Evolutionary conservation across 2,888 invertebrate genomes (phyloP), one percentile per base, ranked within the genome.

Genomic region (Octonoba sinensis): DNA sequence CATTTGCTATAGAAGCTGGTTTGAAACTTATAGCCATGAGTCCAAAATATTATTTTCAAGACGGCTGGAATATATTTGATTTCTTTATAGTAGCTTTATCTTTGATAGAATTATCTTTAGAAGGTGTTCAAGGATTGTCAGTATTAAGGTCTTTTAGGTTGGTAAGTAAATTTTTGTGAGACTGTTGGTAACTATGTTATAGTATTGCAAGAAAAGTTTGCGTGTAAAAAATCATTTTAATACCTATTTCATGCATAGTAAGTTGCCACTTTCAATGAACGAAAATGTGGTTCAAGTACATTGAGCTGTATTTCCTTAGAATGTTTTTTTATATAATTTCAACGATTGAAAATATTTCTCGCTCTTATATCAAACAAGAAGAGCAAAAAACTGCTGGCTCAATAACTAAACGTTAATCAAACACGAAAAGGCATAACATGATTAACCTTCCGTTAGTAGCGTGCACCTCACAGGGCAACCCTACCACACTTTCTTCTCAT

Each of bases 31-130:
- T 97, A 88, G 98, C 98, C 70, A 95, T 98, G 94, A 97, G 96
- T 90, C 97, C 98, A 82, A 95, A 96, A 89, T 95, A 92, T 90
- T 99, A 98, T 90, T 97, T 99, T 91, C 96, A 96, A 92, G 97
- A 97, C 89, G 96, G 96, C 86, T 99, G 98, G 98, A 99, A 99
- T 90, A 95, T 96, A 64, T 99, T 99, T 90, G 98, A 99, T 92
- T 96, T 97, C 90, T 95, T 97, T 88, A 98, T 99, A 89, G 99
- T 99, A 88, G 93, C 96, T 85, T 92, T 99, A 87, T 98, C 98
- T 86, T 91, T 98, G 86, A 91, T 98, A 88, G 99, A 99, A 90
- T 92, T 98, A 89, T 94, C 95, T 87, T 91, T 98, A 87, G 95
- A 95, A 90, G 95, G 95, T 86, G 95, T 97, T 87, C 95, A 96